Evolutionary conservation across 2,113 vertebrate genomes (phyloP).

Genomic region (Rhynchopsitta pachyrhyncha): DNA sequence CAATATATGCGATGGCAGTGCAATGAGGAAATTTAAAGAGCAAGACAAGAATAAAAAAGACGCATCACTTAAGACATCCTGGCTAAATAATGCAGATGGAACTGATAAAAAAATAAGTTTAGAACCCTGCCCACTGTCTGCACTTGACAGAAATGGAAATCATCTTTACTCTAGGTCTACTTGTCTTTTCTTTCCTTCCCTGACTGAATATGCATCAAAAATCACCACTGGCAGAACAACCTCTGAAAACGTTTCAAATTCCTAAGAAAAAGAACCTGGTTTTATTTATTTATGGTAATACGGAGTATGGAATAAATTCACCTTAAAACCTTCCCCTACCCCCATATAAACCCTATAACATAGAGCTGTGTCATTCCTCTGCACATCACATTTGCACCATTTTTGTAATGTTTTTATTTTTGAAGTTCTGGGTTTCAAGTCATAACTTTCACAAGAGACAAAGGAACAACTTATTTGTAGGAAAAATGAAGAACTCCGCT

Average conservation of each 20-base stretch:
- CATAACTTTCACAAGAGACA: background rate
- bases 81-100: background rate
- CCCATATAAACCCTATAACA: background rate
- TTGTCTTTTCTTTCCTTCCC: background rate
- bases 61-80: background rate
- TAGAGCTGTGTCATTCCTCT: background rate
- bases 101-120: constrained; percentile 18
- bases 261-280: background rate
- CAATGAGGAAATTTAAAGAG: background rate
- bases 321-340: accelerated
- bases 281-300: background rate
- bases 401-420: background rate
- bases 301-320: background rate
- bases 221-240: background rate
- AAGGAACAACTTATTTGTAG: accelerated
- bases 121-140: background rate
- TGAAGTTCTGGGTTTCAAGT: background rate
- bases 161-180: background rate
- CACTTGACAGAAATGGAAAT: background rate
- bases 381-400: background rate
- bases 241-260: background rate
- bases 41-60: background rate
- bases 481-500: background rate
- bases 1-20: background rate
- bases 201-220: background rate